Conservation (phyloP, 2,797 vertebrate species). For the Lagocephalus sceleratus region DNA sequence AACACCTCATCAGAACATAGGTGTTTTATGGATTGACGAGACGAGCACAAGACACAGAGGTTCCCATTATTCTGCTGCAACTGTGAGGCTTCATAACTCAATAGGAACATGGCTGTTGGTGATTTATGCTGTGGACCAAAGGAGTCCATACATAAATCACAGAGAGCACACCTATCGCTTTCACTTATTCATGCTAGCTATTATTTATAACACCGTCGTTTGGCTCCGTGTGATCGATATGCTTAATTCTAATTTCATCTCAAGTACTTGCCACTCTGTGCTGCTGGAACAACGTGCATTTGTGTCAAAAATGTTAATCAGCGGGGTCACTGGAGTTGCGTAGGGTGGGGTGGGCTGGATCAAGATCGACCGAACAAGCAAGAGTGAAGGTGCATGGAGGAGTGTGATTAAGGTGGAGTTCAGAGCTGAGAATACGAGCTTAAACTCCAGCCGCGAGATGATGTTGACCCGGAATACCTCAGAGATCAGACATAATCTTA, state of each 20-base stretch:
- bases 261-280: slow-evolving; percentile 68
- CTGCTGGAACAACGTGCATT: slow-evolving; percentile 73
- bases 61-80: slow-evolving; percentile 73
- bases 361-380: slow-evolving; percentile 33
- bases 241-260: slow-evolving; percentile 83
- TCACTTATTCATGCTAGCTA: slow-evolving; percentile 80
- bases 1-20: slow-evolving; percentile 21
- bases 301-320: slow-evolving; percentile 78
- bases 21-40: slow-evolving; percentile 56
- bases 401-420: slow-evolving; percentile 43
- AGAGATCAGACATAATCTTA: slow-evolving; percentile 59
- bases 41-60: slow-evolving; percentile 63
- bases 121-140: slow-evolving; percentile 74
- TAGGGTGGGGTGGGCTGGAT: slow-evolving; percentile 17
- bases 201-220: slow-evolving; percentile 77
- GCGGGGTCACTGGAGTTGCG: slow-evolving; percentile 30
- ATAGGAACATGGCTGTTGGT: slow-evolving; percentile 75
- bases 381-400: slow-evolving; percentile 25
- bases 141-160: slow-evolving; percentile 78
- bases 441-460: slow-evolving; percentile 34
- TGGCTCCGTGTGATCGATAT: slow-evolving; percentile 77
- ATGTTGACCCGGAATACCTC: slow-evolving; percentile 59
- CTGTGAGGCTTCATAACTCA: slow-evolving; percentile 80
- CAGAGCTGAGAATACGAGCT: slow-evolving; percentile 39
- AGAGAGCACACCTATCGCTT: slow-evolving; percentile 76